phyloP scores from a whole-genome alignment of 2,113 vertebrate genomes.

The Hyla sarda region DNA sequence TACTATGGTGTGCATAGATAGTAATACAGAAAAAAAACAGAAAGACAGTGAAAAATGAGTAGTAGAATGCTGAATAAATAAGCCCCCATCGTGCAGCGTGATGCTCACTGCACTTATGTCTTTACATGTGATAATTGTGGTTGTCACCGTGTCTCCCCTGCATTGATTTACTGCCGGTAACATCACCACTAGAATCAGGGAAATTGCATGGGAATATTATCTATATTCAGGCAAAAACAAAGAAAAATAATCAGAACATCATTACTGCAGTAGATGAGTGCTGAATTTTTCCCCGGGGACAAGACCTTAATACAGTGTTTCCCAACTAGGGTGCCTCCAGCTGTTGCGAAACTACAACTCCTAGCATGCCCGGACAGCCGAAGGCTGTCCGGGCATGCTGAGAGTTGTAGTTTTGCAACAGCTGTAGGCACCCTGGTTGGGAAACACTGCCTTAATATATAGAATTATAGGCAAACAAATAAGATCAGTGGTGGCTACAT shows the following conservation, averaged over 20 bases:
- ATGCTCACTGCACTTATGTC: not conserved
- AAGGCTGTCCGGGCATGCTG: too few species aligned
- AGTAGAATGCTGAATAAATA: not conserved
- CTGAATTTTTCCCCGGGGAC: not conserved
- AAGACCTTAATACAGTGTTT: not conserved
- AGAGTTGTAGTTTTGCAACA: too few species aligned
- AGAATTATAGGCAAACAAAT: too few species aligned
- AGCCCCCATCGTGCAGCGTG: not conserved
- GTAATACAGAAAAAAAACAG: not conserved
- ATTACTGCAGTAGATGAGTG: not conserved
- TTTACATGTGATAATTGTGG: constrained; percentile 33
- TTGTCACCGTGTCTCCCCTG: constrained; percentile 8
- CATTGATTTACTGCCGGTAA: constrained; percentile 48
- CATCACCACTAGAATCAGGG: not conserved
- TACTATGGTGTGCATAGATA: too few species aligned
- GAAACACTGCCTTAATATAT: too few species aligned
- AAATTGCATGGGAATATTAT: not conserved
- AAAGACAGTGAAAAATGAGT: not conserved
- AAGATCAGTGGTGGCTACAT: too few species aligned
- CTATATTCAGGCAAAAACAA: constrained; percentile 5
- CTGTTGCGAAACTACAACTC: too few species aligned
- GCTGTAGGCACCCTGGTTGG: too few species aligned
- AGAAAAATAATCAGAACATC: not conserved
- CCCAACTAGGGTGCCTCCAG: too few species aligned
- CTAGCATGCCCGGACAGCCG: too few species aligned